Conservation (phyloP, 2,113 vertebrate genomes). For the Bostrychus sinensis region DNA sequence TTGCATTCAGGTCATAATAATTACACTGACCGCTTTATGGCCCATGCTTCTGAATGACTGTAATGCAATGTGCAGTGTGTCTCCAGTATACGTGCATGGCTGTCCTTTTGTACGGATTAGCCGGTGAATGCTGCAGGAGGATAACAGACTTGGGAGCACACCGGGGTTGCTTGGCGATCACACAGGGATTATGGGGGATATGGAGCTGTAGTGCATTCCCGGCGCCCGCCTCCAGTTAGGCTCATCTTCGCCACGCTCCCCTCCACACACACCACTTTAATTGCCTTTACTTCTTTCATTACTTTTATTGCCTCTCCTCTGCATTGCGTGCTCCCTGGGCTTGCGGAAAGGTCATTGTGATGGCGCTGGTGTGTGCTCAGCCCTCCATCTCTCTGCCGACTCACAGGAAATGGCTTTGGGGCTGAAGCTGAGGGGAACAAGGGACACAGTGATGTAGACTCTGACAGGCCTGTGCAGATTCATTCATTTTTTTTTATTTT, state of each 20-base stretch:
- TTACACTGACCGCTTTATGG: constrained; percentile 21
- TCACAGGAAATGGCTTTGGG: constrained; percentile 55
- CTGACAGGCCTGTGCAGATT: constrained; percentile 20
- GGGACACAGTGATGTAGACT: constrained; percentile 33
- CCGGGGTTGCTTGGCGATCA: constrained; percentile 73
- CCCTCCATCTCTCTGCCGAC: constrained; percentile 48
- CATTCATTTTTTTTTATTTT: constrained; percentile 40
- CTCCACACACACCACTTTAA: constrained; percentile 80
- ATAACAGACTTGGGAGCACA: constrained; percentile 76
- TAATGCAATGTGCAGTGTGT: constrained; percentile 4
- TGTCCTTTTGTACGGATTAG: constrained; percentile 72
- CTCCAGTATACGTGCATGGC: constrained; percentile 24
- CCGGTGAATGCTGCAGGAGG: constrained; percentile 68
- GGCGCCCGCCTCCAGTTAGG: constrained; percentile 68
- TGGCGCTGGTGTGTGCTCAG: constrained; percentile 48
- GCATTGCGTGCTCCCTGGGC: constrained; percentile 74
- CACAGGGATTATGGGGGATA: constrained; percentile 80
- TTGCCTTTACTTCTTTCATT: constrained; percentile 85
- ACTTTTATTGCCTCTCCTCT: constrained; percentile 82
- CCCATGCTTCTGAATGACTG: constrained; percentile 18
- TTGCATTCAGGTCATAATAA: constrained; percentile 46
- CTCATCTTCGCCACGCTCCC: constrained; percentile 74
- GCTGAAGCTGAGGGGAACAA: constrained; percentile 34
- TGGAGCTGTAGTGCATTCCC: constrained; percentile 72
- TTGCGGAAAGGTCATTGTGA: constrained; percentile 81